Percentiles rank a stretch among this genome's conserved stretches.
These are phyloP conservation scores for Psix sp. DNA, from an alignment of 1,140 invertebrate species.

Conservation along the genomic window DNA sequence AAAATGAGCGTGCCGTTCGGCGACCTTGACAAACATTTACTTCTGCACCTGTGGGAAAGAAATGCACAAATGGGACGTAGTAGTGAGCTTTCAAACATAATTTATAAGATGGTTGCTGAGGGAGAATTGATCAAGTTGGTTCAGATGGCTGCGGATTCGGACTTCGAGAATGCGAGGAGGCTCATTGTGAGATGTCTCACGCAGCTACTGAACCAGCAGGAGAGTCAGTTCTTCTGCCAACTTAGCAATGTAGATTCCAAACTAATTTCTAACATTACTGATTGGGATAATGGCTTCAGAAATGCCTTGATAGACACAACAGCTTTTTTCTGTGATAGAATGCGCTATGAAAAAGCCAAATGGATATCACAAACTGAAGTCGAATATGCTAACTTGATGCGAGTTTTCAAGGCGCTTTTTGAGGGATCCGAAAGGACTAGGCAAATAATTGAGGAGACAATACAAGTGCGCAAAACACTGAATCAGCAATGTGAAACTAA, in stretches of 20 bases:
- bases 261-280: slow-evolving; percentile 72
- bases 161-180: slow-evolving; percentile 68
- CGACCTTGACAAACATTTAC: slow-evolving; percentile 64
- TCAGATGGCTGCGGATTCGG: slow-evolving; percentile 49
- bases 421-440: slow-evolving; percentile 47
- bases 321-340: slow-evolving; percentile 76
- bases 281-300: slow-evolving; percentile 74
- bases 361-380: slow-evolving; percentile 74
- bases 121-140: slow-evolving; percentile 61
- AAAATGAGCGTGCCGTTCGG: slow-evolving; percentile 53
- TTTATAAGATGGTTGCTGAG: slow-evolving; percentile 68
- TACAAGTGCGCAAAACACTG: slow-evolving; percentile 65
- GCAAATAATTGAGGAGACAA: slow-evolving; percentile 54
- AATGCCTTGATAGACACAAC: slow-evolving; percentile 77
- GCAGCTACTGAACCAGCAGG: slow-evolving; percentile 72
- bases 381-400: slow-evolving; percentile 74
- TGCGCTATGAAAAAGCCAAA: slow-evolving; percentile 67
- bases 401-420: slow-evolving; percentile 71
- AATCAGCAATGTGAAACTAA: slow-evolving; percentile 43
- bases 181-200: slow-evolving; percentile 74
- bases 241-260: slow-evolving; percentile 73
- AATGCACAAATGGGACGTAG: slow-evolving; percentile 63
- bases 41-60: slow-evolving; percentile 69
- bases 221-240: slow-evolving; percentile 74
- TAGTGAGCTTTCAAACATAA: slow-evolving; percentile 61